Evolutionary conservation across 1,140 invertebrate species (phyloP).

Genomic region (Mya arenaria): DNA sequence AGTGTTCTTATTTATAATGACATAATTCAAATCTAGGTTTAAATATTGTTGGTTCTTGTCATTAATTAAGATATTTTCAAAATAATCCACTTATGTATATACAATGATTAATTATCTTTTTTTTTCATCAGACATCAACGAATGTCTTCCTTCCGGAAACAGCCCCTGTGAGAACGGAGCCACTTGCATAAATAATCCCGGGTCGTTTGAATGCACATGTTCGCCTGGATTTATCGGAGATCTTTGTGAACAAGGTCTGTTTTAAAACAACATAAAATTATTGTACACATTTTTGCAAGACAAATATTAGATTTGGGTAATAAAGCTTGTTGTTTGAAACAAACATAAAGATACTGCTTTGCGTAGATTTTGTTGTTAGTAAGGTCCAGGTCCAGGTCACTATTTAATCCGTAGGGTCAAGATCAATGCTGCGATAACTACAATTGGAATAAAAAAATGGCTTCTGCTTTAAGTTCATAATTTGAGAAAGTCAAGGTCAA

Average conservation of each 20-base stretch:
- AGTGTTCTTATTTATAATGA: too few relatives aligned
- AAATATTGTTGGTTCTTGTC: too few relatives aligned
- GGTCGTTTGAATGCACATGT: constrained; percentile 60
- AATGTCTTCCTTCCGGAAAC: constrained; percentile 61
- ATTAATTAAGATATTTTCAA: too few relatives aligned
- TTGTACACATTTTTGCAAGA: background rate
- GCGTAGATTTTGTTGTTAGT: background rate
- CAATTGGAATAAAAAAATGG: too few relatives aligned
- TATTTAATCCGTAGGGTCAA: background rate
- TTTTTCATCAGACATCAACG: constrained; percentile 60
- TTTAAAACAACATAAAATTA: background rate
- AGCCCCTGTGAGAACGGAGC: constrained; percentile 65
- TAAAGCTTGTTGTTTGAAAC: background rate
- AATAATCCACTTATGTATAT: too few relatives aligned
- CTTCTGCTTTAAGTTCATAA: too few relatives aligned
- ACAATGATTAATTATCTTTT: too few relatives aligned
- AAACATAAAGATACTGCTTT: background rate
- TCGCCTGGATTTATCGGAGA: background rate
- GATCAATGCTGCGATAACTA: background rate
- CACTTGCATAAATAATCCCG: constrained; percentile 78
- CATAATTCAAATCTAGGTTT: too few relatives aligned
- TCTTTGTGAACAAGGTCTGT: background rate
- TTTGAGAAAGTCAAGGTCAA: too few relatives aligned
- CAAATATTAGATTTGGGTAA: background rate
- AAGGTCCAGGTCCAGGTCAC: background rate